A percentile compares a stretch with the other conserved stretches of the same genome.
Conservation (phyloP, 2,113 vertebrate species). For the Egretta garzetta region DNA sequence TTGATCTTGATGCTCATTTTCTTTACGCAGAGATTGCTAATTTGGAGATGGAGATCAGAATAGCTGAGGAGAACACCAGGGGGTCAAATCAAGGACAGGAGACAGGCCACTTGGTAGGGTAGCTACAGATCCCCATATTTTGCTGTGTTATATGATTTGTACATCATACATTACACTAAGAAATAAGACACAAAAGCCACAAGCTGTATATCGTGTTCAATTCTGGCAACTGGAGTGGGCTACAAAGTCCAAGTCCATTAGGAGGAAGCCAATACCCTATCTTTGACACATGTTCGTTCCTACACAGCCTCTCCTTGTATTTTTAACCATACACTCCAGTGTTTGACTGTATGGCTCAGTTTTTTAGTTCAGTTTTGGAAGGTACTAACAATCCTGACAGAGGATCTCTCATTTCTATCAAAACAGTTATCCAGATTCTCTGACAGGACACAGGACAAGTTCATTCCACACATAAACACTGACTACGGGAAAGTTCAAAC, state of each 20-base stretch:
- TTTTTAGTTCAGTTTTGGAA: neutral
- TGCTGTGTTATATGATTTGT: neutral
- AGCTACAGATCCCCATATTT: neutral
- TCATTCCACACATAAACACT: neutral
- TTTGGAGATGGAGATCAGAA: neutral
- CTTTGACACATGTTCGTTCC: neutral
- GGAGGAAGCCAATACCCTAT: neutral
- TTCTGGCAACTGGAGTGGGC: neutral
- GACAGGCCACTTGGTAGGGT: neutral
- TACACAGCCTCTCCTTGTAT: neutral
- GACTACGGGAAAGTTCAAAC: neutral
- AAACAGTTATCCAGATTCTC: neutral
- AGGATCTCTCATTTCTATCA: neutral
- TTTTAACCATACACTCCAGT: neutral
- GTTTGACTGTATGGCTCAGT: neutral
- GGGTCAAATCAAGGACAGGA: slow-evolving; percentile 12
- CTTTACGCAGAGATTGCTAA: neutral
- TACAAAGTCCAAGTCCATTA: neutral
- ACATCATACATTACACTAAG: neutral
- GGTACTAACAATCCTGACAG: neutral
- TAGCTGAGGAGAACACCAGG: neutral
- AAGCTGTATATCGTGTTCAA: neutral
- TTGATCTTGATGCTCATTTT: neutral
- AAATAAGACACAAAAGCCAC: neutral
- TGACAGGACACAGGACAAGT: neutral